Evolutionary conservation across 2,797 vertebrate genomes (phyloP), one percentile per base, ranked within the genome.

Genomic region (Falco novaeseelandiae): DNA sequence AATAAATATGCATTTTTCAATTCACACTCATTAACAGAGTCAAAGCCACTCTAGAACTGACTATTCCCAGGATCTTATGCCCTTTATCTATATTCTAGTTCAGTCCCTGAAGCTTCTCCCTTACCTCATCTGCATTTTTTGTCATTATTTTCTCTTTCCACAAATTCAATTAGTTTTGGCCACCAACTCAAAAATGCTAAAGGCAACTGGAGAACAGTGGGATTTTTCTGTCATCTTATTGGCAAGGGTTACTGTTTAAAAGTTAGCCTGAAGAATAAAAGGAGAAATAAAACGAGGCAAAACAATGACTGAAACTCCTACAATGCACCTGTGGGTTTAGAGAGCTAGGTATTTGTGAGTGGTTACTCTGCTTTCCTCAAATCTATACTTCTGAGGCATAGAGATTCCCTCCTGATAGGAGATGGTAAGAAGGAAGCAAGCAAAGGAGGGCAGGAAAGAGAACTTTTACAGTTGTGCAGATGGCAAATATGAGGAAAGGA

Each of bases 141-240:
- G 59, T 95, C 83, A 88, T 89, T 87, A 93, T 91, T 95, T 90
- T 90, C 42, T 84, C 59, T 62, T 92, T 85, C 81, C 48, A 73
- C 36, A 83, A 89, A 84, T 87, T 92, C 78, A 83, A 77, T 88
- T 89, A 69, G 66, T 61, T 96, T 94, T 93, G 86, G 73, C 66
- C 48, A 92, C 59, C 83, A 82, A 80, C 71, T 87, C 86, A 84
- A 79, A 96, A 92, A 52, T 1, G 8, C 73, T 69, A 84, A 86
- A 94, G 83, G 71, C 73, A 66, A 40, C 46, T 57, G 70, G 20
- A 84, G 55, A 96, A 69, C 29, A 84, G 34, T 12, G 44, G 8
- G 4, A 34, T 30, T 69, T 44, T 83, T 48, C 51, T 95, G 40
- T 49, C 74, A 57, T 73, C 70, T 57, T 62, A 77, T 48, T 93